These are phyloP conservation scores for Lacerta bilineata DNA, from an alignment of 2,797 vertebrate genomes.

Conservation along the genomic window DNA sequence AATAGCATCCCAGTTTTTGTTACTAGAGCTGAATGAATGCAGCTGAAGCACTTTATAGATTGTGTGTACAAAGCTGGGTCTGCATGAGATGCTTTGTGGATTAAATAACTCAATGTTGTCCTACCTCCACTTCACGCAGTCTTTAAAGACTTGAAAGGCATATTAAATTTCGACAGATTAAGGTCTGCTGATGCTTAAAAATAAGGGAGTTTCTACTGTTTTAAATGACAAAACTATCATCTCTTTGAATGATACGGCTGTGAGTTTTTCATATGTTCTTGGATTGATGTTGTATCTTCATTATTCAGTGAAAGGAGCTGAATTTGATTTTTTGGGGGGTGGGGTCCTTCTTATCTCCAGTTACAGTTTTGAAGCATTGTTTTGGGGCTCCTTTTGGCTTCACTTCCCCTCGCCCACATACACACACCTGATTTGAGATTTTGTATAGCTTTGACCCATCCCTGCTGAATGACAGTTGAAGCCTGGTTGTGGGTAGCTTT, in stretches of 20 bases:
- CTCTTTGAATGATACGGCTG: neutral
- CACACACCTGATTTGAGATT: too few relatives aligned
- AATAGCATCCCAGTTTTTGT: neutral
- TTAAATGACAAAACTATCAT: neutral
- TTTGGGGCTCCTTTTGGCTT: neutral
- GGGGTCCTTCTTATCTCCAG: neutral
- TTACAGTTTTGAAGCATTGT: too few relatives aligned
- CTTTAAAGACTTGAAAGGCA: conserved; percentile 34
- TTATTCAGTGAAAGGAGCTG: neutral
- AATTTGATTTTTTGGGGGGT: neutral
- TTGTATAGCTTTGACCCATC: neutral
- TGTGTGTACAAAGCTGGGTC: conserved; percentile 25
- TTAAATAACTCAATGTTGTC: neutral
- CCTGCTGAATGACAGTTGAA: neutral
- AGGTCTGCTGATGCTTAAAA: conserved; percentile 27
- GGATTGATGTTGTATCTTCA: neutral
- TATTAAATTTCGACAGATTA: conserved; percentile 13
- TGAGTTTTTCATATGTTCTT: neutral
- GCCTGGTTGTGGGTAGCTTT: neutral
- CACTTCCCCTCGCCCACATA: too few relatives aligned
- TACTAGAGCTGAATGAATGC: neutral
- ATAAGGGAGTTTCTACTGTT: neutral
- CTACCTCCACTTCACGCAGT: neutral
- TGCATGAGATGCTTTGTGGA: neutral
- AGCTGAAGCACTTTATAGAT: conserved; percentile 34